Conservation (phyloP, 2,888 invertebrate genomes). For the Spilosoma lubricipeda region DNA sequence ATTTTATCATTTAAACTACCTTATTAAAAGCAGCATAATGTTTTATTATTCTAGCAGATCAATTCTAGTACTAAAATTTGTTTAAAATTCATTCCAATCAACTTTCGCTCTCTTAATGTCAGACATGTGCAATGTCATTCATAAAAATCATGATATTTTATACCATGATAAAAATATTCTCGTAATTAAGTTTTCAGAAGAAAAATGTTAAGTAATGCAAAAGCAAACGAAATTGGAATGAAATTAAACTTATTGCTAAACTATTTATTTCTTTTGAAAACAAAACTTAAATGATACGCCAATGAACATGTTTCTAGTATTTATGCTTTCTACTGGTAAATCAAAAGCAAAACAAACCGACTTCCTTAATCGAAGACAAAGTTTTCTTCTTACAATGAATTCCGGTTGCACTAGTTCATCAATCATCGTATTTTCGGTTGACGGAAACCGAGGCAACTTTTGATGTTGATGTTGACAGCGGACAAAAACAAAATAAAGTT, state of each 20-base stretch:
- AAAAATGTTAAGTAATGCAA: neutral
- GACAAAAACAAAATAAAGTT: slow-evolving; percentile 39
- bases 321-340: neutral
- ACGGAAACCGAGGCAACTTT: slow-evolving; percentile 37
- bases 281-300: neutral
- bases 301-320: neutral
- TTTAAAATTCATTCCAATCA: no score
- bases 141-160: no score
- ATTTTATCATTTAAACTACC: neutral
- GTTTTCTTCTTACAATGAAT: slow-evolving; percentile 37
- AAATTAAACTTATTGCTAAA: neutral
- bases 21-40: neutral
- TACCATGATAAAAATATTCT: no score
- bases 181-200: neutral
- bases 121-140: no score
- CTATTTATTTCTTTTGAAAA: neutral
- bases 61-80: neutral
- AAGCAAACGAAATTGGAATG: neutral
- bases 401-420: slow-evolving; percentile 49
- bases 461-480: slow-evolving; percentile 43
- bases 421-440: slow-evolving; percentile 47
- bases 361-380: slow-evolving; percentile 38
- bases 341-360: slow-evolving; percentile 34
- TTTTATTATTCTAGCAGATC: neutral
- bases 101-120: no score